Evolutionary conservation across 2,888 invertebrate species (phyloP).

Genomic region (Sphecodes monilicornis): DNA sequence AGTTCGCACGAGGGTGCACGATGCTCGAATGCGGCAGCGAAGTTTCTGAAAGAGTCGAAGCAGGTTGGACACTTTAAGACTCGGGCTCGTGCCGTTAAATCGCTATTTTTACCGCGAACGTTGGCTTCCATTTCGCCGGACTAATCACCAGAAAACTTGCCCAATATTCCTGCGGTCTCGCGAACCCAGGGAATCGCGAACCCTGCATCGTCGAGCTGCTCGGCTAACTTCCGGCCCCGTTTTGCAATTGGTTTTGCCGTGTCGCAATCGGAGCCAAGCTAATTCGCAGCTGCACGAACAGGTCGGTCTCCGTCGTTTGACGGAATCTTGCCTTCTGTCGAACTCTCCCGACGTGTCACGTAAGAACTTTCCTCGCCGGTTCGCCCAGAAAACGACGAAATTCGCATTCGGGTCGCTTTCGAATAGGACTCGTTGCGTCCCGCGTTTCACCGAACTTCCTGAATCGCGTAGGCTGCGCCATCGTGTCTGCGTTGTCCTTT

Average conservation of each 20-base stretch:
- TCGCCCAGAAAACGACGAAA: slow-evolving; percentile 33
- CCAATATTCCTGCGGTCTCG: slow-evolving; percentile 47
- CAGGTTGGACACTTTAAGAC: slow-evolving; percentile 62
- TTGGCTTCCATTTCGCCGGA: slow-evolving; percentile 55
- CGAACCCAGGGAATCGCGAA: slow-evolving; percentile 36
- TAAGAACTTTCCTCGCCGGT: slow-evolving; percentile 9
- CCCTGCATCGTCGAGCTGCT: not conserved
- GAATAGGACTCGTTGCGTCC: not conserved
- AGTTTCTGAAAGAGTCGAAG: slow-evolving; percentile 61
- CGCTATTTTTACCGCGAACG: slow-evolving; percentile 66
- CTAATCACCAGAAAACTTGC: slow-evolving; percentile 66
- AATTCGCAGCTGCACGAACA: slow-evolving; percentile 25
- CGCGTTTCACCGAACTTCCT: not conserved
- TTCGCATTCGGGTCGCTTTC: slow-evolving; percentile 50
- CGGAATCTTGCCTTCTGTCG: not conserved
- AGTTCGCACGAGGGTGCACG: not conserved
- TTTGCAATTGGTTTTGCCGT: slow-evolving; percentile 14
- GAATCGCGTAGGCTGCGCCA: not conserved
- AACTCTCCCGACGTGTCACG: slow-evolving; percentile 4
- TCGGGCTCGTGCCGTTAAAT: slow-evolving; percentile 64
- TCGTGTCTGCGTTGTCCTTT: too few species aligned
- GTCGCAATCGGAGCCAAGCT: not conserved
- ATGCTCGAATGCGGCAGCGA: slow-evolving; percentile 52
- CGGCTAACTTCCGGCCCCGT: slow-evolving; percentile 23
- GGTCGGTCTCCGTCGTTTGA: not conserved